Conservation (phyloP, 2,888 invertebrate species). For the Callosobruchus maculatus region DNA sequence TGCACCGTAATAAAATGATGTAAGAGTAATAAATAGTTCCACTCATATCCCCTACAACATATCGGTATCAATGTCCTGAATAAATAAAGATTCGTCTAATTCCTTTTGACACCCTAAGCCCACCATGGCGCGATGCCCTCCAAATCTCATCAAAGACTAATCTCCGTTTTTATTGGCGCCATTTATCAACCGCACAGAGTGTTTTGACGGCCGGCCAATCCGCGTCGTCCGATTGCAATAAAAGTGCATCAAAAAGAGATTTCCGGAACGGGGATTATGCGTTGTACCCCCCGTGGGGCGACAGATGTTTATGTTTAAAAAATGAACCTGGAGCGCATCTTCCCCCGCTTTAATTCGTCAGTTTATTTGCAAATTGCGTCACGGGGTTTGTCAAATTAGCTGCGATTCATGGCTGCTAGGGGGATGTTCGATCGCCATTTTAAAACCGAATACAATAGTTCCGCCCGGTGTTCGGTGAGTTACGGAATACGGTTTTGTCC, state of each 20-base stretch:
- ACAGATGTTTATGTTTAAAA: slow-evolving; percentile 44
- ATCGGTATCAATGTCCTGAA: background rate
- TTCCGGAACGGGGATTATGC: background rate
- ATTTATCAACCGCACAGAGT: slow-evolving; percentile 27
- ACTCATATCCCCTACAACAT: background rate
- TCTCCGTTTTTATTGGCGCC: slow-evolving; percentile 14
- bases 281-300: slow-evolving; percentile 20
- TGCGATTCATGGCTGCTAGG: background rate
- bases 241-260: slow-evolving; percentile 29
- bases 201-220: slow-evolving; percentile 40
- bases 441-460: background rate
- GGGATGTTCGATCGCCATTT: background rate
- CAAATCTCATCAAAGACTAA: slow-evolving; percentile 1
- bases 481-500: too few species aligned
- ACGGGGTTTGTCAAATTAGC: background rate
- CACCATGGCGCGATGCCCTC: background rate
- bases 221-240: slow-evolving; percentile 37
- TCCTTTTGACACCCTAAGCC: background rate
- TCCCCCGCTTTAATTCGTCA: slow-evolving; percentile 21
- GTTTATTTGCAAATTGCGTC: slow-evolving; percentile 23
- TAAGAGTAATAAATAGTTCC: background rate
- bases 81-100: background rate
- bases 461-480: too few species aligned
- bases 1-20: too few species aligned
- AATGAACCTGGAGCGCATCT: slow-evolving; percentile 27